These are phyloP conservation scores for Aphelenchoides fujianensis DNA, from an alignment of 1,140 invertebrate species.

Conservation along the genomic window DNA sequence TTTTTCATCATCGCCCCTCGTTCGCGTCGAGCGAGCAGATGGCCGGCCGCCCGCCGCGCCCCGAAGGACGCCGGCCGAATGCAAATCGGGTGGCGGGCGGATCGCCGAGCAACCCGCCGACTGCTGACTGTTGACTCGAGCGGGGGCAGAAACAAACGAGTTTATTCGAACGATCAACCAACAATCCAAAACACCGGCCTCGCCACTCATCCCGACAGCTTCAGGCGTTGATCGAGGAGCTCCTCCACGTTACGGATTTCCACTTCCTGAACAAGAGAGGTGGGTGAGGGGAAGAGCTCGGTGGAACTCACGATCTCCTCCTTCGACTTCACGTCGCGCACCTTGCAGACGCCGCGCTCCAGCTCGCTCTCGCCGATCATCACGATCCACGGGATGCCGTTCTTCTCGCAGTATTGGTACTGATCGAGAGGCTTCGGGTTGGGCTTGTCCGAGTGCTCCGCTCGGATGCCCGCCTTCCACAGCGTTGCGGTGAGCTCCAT, in stretches of 20 bases:
- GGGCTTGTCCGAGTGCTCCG: slow-evolving; percentile 88
- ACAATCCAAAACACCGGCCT: too few species aligned
- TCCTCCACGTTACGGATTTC: not conserved
- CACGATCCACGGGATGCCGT: slow-evolving; percentile 81
- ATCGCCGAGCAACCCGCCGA: too few species aligned
- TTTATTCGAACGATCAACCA: too few species aligned
- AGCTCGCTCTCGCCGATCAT: slow-evolving; percentile 89
- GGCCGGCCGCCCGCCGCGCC: too few species aligned
- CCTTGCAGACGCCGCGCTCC: slow-evolving; percentile 77
- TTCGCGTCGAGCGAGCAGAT: too few species aligned
- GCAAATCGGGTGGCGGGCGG: too few species aligned
- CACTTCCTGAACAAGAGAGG: not conserved
- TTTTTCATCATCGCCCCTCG: too few species aligned
- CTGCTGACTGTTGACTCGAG: too few species aligned
- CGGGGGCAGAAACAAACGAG: too few species aligned
- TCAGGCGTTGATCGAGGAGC: not conserved
- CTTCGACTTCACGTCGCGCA: slow-evolving; percentile 68
- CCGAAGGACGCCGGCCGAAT: too few species aligned
- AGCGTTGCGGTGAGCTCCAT: slow-evolving; percentile 79
- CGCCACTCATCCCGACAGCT: too few species aligned
- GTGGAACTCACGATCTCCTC: slow-evolving; percentile 33
- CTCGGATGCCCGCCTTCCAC: slow-evolving; percentile 84
- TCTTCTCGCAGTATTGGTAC: slow-evolving; percentile 89
- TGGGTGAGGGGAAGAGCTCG: not conserved
- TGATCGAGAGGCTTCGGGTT: slow-evolving; percentile 89